Evolutionary conservation across 2,797 vertebrate species (phyloP), one percentile per base, ranked within the genome.

Genomic region (Semaprochilodus insignis): DNA sequence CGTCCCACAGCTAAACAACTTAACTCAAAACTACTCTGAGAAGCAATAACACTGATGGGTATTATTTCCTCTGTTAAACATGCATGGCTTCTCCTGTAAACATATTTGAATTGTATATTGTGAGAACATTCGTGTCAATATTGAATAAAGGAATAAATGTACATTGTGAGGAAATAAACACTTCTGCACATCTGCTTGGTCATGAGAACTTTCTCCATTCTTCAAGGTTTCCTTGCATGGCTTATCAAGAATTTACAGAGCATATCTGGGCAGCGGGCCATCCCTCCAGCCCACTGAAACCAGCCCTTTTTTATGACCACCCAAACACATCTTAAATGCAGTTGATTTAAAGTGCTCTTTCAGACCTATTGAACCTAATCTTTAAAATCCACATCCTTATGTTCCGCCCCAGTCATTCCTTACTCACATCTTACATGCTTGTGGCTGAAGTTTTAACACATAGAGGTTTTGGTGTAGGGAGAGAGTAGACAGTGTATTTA

Each of bases 341-440:
- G 54, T 40, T 55, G 66, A 65, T 74, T 69, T 63, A 34, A 83
- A 70, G 78, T 81, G 87, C 83, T 88, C 83, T 87, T 93, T 93
- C 91, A 93, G 93, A 90, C 77, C 90, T 90, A 73, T 83, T 93
- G 87, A 89, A 89, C 89, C 84, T 93, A 91, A 93, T 94, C 93
- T 93, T 87, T 90, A 83, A 88, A 84, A 80, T 74, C 74, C 23
- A 55, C 19, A 36, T 36, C 15, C 23, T 40, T 44, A 44, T 0
- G 6, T 67, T 48, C 23, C 4, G 3, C 54, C 51, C 21, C 44
- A 60, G 8, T 71, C 55, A 36, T 80, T 72, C 13, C 15, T 17
- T 62, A 36, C 13, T 60, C 17, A 70, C 65, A 25, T 23, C 2
- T 31, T 27, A n/a, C 62, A 36, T 36, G 21, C 55, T 40, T 65